Evolutionary conservation across 2,113 vertebrate genomes (phyloP).

Genomic region (Brachypteracias leptosomus): DNA sequence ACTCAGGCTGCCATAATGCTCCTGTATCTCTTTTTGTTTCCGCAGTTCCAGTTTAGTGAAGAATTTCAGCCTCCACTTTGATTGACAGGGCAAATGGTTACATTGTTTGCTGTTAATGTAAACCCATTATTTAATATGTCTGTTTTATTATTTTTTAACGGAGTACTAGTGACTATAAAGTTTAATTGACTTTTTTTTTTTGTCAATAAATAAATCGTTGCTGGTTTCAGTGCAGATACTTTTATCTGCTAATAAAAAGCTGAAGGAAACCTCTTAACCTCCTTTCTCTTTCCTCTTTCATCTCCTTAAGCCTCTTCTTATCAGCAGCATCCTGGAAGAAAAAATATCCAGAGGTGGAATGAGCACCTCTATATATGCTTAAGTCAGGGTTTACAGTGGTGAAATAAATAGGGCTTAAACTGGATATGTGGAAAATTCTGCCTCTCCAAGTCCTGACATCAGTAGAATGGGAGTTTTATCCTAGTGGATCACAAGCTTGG

Average conservation of each 20-base stretch:
- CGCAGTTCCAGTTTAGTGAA: not conserved
- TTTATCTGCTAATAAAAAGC: slow-evolving; percentile 33
- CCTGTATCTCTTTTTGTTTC: slow-evolving; percentile 11
- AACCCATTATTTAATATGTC: slow-evolving; percentile 21
- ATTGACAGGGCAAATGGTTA: slow-evolving; percentile 22
- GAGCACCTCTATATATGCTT: not conserved
- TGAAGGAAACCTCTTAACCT: not conserved
- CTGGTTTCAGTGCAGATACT: not conserved
- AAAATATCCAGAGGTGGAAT: not conserved
- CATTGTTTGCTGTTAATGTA: not conserved
- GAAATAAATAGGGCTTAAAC: not conserved
- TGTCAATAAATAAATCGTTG: not conserved
- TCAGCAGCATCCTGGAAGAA: not conserved
- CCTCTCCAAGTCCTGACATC: not conserved
- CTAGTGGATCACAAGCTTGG: not conserved
- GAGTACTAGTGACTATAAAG: slow-evolving; percentile 11
- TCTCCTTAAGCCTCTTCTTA: not conserved
- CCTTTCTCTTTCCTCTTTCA: slow-evolving; percentile 4
- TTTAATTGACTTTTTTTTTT: slow-evolving; percentile 33
- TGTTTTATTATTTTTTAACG: slow-evolving; percentile 30
- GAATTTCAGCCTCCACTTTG: not conserved
- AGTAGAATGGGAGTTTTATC: not conserved
- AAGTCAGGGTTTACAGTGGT: not conserved
- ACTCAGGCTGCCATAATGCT: not conserved
- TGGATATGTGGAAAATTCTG: not conserved